Conservation (phyloP, 2,113 vertebrate genomes). For the Acanthochromis polyacanthus region DNA sequence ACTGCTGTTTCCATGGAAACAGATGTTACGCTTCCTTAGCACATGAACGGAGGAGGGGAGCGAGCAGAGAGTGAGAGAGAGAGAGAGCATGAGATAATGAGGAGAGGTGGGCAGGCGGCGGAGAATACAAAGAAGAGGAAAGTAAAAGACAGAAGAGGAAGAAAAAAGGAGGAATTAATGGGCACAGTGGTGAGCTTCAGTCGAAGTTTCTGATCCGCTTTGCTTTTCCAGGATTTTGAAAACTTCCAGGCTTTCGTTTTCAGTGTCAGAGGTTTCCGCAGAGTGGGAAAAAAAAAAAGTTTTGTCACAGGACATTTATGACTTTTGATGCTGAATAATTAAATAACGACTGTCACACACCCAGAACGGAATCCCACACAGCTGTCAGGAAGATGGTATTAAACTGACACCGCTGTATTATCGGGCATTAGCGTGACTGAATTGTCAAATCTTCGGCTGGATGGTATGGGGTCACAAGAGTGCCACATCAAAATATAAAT, state of each 20-base stretch:
- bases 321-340: not conserved
- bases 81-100: constrained; percentile 53
- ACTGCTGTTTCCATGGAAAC: constrained; percentile 82
- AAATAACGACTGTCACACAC: not conserved
- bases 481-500: too few relatives aligned
- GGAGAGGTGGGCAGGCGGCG: constrained; percentile 14
- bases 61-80: not conserved
- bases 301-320: not conserved
- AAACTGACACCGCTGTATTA: constrained; percentile 6
- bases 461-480: too few relatives aligned
- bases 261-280: not conserved
- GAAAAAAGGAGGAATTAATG: constrained; percentile 9
- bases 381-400: not conserved
- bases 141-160: not conserved
- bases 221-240: constrained; percentile 12
- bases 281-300: too few relatives aligned
- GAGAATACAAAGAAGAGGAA: constrained; percentile 26
- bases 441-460: constrained; percentile 9
- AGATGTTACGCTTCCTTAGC: constrained; percentile 60
- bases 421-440: not conserved
- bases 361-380: not conserved
- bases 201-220: constrained; percentile 6
- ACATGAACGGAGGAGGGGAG: constrained; percentile 45
- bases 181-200: not conserved
- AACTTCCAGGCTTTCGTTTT: constrained; percentile 1